Conservation (phyloP, 2,888 invertebrate genomes). For the Pachliopta kotzebuea region DNA sequence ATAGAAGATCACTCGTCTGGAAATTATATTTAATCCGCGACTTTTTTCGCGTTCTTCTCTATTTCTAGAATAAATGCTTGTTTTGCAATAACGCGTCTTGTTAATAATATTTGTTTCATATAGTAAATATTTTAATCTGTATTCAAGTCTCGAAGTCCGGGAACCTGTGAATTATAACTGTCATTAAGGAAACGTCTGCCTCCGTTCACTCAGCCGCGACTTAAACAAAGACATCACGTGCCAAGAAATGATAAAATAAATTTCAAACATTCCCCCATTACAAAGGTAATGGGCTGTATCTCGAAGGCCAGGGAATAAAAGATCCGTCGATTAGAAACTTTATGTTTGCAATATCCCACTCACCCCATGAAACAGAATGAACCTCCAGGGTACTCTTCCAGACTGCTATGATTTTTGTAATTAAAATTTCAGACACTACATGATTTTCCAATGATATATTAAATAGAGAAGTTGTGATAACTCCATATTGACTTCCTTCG, state of each 20-base stretch:
- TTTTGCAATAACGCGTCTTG: too few species aligned
- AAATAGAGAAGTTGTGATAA: too few species aligned
- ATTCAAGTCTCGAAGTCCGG: constrained; percentile 6
- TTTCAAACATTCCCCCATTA: constrained; percentile 75
- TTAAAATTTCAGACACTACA: constrained; percentile 24
- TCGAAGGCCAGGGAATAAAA: constrained; percentile 75
- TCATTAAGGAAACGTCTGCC: constrained; percentile 31
- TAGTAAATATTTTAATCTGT: constrained; percentile 13
- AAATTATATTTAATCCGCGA: too few species aligned
- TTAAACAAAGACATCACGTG: constrained; percentile 76
- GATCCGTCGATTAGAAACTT: constrained; percentile 80
- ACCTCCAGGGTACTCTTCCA: constrained; percentile 47
- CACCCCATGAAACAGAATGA: constrained; percentile 49
- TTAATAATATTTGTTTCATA: not conserved
- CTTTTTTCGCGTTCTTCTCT: too few species aligned
- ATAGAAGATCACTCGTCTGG: too few species aligned
- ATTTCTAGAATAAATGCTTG: too few species aligned
- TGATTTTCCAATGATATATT: not conserved
- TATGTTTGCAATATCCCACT: constrained; percentile 77
- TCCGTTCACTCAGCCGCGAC: constrained; percentile 40
- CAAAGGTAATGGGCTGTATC: constrained; percentile 79
- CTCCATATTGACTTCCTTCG: too few species aligned
- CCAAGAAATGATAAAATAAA: constrained; percentile 79
- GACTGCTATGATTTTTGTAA: constrained; percentile 34
- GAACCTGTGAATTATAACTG: constrained; percentile 30